phyloP scores from a whole-genome alignment of 2,113 vertebrate species.

The Haemorhous mexicanus region DNA sequence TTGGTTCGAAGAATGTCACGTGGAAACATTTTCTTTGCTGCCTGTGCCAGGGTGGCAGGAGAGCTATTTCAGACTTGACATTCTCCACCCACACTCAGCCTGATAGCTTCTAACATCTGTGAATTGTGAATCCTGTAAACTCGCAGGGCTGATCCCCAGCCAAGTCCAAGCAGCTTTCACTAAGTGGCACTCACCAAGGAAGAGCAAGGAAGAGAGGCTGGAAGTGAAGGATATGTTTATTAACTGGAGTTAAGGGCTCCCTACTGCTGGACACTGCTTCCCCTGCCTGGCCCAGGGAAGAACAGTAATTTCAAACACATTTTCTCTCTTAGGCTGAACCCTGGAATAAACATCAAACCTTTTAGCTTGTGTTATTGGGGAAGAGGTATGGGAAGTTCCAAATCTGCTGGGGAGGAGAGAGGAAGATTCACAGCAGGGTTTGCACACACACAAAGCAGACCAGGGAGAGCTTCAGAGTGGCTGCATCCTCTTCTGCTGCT shows the following conservation, averaged over 20 bases:
- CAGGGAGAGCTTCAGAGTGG: rapidly evolving
- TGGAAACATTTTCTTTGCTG: slow-evolving; percentile 74
- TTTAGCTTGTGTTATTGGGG: neutral
- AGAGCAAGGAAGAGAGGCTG: slow-evolving; percentile 52
- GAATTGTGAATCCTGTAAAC: slow-evolving; percentile 80
- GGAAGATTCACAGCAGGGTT: neutral
- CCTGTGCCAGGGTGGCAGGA: slow-evolving; percentile 74
- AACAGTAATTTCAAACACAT: neutral
- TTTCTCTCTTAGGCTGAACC: neutral
- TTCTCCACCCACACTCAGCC: slow-evolving; percentile 78
- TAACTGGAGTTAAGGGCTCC: slow-evolving; percentile 24
- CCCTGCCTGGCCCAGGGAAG: neutral
- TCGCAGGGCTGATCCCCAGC: slow-evolving; percentile 62
- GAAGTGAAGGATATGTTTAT: slow-evolving; percentile 53
- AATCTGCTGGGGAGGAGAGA: neutral
- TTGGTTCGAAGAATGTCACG: slow-evolving; percentile 65
- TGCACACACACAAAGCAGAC: rapidly evolving
- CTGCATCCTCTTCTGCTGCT: neutral
- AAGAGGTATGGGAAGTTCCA: neutral
- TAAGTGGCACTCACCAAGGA: slow-evolving; percentile 44
- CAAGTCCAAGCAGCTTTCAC: slow-evolving; percentile 68
- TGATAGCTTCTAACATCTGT: slow-evolving; percentile 83
- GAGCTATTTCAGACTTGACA: slow-evolving; percentile 85
- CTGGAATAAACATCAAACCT: neutral
- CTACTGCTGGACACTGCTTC: neutral